A percentile compares a stretch with the other conserved stretches of the same genome.
Conservation (phyloP, 37 sponge, comb jelly and placozoan species). For the Petrosia ficiformis region DNA sequence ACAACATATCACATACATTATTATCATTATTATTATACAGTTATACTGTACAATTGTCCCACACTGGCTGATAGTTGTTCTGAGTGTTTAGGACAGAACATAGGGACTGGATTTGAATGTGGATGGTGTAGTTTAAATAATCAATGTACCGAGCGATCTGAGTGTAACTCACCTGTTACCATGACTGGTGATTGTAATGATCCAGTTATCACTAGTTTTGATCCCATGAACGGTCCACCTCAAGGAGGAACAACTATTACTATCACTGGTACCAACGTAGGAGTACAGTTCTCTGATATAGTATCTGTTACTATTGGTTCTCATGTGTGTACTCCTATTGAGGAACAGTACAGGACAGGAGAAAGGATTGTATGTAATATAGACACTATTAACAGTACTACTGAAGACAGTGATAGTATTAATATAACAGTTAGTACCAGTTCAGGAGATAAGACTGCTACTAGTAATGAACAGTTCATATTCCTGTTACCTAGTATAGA, state of each 20-base stretch:
- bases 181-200: slow-evolving; percentile 25
- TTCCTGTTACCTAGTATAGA: slow-evolving; percentile 22
- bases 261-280: slow-evolving; percentile 71
- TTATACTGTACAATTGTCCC: slow-evolving; percentile 41
- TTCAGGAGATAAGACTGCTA: not conserved
- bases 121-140: slow-evolving; percentile 48
- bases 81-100: slow-evolving; percentile 30
- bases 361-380: slow-evolving; percentile 30
- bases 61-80: slow-evolving; percentile 25
- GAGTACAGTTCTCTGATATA: slow-evolving; percentile 32
- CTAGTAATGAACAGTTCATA: not conserved
- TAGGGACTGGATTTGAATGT: slow-evolving; percentile 37
- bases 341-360: slow-evolving; percentile 26
- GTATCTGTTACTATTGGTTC: slow-evolving; percentile 20
- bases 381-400: not conserved
- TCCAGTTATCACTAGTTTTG: slow-evolving; percentile 37
- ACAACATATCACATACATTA: no score
- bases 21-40: slow-evolving; percentile 24
- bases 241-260: slow-evolving; percentile 63
- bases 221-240: slow-evolving; percentile 55
- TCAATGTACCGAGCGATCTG: not conserved
- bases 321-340: slow-evolving; percentile 17
- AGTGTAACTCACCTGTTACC: not conserved
- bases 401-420: not conserved
- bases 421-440: not conserved